Evolutionary conservation across 1,140 invertebrate genomes (phyloP).

Genomic region (Drosophila oshimai): DNA sequence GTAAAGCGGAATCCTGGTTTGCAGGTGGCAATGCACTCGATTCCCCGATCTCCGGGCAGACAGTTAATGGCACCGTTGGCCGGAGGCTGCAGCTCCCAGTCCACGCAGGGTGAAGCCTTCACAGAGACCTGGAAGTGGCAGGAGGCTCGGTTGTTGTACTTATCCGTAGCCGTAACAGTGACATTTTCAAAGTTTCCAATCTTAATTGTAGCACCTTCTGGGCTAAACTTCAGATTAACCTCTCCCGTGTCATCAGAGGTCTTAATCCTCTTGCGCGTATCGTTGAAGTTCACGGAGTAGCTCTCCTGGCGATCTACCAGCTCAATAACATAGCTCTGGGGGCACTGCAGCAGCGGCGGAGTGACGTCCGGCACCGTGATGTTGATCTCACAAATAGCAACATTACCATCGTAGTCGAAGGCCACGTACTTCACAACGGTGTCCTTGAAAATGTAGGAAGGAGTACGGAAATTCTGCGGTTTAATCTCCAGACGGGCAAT

Average conservation of each 20-base stretch:
- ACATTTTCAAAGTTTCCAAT: constrained; percentile 97
- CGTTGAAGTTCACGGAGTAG: constrained; percentile 96
- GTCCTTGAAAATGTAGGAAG: constrained; percentile 94
- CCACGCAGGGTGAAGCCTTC: constrained; percentile 96
- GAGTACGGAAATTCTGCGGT: constrained; percentile 94
- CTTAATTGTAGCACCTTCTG: constrained; percentile 92
- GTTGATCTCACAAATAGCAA: constrained; percentile 97
- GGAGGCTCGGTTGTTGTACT: constrained; percentile 93
- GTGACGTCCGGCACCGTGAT: constrained; percentile 97
- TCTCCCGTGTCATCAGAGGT: constrained; percentile 95
- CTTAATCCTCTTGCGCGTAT: constrained; percentile 92
- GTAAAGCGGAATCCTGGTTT: constrained; percentile 96
- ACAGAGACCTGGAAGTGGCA: constrained; percentile 97
- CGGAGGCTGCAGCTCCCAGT: constrained; percentile 95
- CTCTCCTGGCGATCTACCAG: constrained; percentile 94
- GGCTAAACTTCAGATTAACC: constrained; percentile 91
- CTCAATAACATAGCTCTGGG: constrained; percentile 97
- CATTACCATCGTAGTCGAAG: constrained; percentile 98
- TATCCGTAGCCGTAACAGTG: constrained; percentile 94
- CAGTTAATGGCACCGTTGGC: constrained; percentile 95
- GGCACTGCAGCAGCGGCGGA: constrained; percentile 96
- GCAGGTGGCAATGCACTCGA: constrained; percentile 95
- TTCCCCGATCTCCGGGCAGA: constrained; percentile 88
- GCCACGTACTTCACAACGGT: constrained; percentile 97
- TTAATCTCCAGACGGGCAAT: constrained; percentile 96